Evolutionary conservation across 2,888 invertebrate species (phyloP), one percentile per base, ranked within the genome.

Genomic region (Timandra comae): DNA sequence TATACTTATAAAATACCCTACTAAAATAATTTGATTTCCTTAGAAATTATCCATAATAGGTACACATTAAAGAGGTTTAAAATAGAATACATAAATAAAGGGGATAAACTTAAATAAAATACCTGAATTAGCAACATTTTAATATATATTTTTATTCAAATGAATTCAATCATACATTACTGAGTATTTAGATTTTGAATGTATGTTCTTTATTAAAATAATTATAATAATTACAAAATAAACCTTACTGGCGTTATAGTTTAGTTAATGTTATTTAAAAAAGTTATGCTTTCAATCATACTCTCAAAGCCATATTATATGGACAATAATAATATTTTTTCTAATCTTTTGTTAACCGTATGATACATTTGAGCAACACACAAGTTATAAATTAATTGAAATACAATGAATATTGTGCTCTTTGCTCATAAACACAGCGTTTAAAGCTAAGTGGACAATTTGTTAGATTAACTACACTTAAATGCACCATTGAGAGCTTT

Each of bases 121-220:
- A 70, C 72, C 72, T 57, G 66, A 61, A 61, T 78, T 81, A 80
- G 80, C 80, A 86, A 86, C 86, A 86, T 86, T 86, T 86, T 85
- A 80, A 86, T 86, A 86, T 86, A 86, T 86, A 85, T 84, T 85
- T 84, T 86, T 86, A 85, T 84, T 86, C 73, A 86, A 86, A 86
- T 85, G 70, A 86, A 86, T 80, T 80, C 70, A 82, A 80, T 82
- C 75, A 79, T 85, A 82, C 81, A 79, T 77, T 78, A 80, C 74
- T 74, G 77, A 78, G 80, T 80, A 77, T 76, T 79, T 80, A 71
- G 66, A 76, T 72, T 76, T 75, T 75, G 69, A 72, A 76, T 77
- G 75, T 81, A 81, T 58, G 71, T 78, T 81, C 63, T 70, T 72
- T 66, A 72, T 78, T 82, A 79, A 81, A 85, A 81, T 81, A 75